phyloP scores from a whole-genome alignment of 2,888 invertebrate species.

The Mactromeris polynyma region DNA sequence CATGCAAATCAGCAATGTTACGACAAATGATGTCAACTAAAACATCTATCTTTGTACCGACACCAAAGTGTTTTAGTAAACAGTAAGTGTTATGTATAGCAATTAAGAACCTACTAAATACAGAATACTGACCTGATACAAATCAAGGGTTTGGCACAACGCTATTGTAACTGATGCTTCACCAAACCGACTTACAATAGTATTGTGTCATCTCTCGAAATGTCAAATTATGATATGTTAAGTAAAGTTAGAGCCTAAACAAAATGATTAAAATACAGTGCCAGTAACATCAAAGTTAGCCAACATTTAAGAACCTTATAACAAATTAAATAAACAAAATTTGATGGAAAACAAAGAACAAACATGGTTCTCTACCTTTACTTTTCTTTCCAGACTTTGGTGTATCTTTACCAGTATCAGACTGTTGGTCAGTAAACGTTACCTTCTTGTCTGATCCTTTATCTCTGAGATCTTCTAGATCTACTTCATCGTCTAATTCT shows the following conservation, averaged over 20 bases:
- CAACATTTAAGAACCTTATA: background rate
- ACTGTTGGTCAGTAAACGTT: slow-evolving; percentile 38
- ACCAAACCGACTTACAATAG: too few species aligned
- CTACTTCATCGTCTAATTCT: slow-evolving; percentile 31
- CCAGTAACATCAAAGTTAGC: background rate
- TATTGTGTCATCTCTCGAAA: too few species aligned
- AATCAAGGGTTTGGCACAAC: too few species aligned
- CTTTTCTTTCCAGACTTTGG: slow-evolving; percentile 52
- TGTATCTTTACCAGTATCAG: slow-evolving; percentile 22
- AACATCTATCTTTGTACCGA: too few species aligned
- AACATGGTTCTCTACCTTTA: slow-evolving; percentile 40
- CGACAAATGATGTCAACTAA: too few species aligned
- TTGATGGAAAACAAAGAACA: background rate
- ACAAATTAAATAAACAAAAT: too few species aligned
- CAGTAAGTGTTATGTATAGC: too few species aligned
- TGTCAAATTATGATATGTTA: too few species aligned
- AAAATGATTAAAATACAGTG: background rate
- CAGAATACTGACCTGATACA: too few species aligned
- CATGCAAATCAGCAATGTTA: background rate
- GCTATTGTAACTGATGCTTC: too few species aligned
- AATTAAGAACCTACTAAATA: too few species aligned
- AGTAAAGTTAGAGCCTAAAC: background rate
- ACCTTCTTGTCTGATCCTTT: slow-evolving; percentile 55
- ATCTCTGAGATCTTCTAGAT: slow-evolving; percentile 45
- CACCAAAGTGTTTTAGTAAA: too few species aligned